A percentile compares a stretch with the other conserved stretches of the same genome.
phyloP scores from a whole-genome alignment of 1,140 invertebrate species.

The Thaumatotibia leucotreta region DNA sequence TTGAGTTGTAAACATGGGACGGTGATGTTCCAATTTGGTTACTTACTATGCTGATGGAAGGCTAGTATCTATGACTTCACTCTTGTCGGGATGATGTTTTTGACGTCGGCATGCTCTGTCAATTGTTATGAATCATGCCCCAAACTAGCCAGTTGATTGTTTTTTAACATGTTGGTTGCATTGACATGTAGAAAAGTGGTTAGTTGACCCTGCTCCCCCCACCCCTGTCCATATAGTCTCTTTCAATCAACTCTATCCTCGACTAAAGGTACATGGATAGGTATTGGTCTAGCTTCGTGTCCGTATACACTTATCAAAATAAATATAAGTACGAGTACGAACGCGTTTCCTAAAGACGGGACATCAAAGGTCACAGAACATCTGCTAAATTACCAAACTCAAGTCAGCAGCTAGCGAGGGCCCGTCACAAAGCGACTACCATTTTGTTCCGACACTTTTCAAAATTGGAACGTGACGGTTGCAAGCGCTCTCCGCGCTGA shows the following conservation, averaged over 20 bases:
- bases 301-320: too few relatives aligned
- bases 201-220: too few relatives aligned
- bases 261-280: too few relatives aligned
- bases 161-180: not conserved
- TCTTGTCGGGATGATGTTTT: conserved; percentile 55
- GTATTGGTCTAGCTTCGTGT: too few relatives aligned
- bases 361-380: conserved; percentile 61
- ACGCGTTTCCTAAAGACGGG: conserved; percentile 31
- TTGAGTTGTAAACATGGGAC: conserved; percentile 71
- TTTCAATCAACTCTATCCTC: too few relatives aligned
- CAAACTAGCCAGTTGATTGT: conserved; percentile 23
- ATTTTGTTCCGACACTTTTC: conserved; percentile 76
- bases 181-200: too few relatives aligned
- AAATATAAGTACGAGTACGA: too few relatives aligned
- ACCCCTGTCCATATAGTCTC: too few relatives aligned
- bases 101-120: conserved; percentile 67
- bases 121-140: conserved; percentile 71
- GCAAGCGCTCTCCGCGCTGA: conserved; percentile 68
- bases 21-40: conserved; percentile 74
- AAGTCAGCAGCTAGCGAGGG: conserved; percentile 48
- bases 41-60: conserved; percentile 49
- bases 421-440: conserved; percentile 64
- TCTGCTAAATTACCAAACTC: conserved; percentile 70
- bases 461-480: conserved; percentile 76
- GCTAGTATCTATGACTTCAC: conserved; percentile 68